Evolutionary conservation across 2,797 vertebrate species (phyloP), one percentile per base, ranked within the genome.

Genomic region (Hemitrygon akajei): DNA sequence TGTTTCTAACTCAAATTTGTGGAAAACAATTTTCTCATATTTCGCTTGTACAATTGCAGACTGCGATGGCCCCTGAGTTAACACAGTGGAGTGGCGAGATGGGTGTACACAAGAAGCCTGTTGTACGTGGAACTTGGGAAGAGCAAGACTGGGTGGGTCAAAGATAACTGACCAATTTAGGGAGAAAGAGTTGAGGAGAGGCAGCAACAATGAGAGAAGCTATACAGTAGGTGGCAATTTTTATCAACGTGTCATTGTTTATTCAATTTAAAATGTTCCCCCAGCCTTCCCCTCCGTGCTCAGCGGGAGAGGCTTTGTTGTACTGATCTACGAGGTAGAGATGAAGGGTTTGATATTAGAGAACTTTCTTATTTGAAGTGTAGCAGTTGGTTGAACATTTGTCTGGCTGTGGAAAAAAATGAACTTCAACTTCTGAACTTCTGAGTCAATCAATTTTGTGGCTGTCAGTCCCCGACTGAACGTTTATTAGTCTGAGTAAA

Each of bases 371-470:
- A 47, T 30, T 75, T 75, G 34, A 30, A 56, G 27, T 93, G 91
- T 58, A 93, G 18, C 71, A 56, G 71, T 93, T 75, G 71, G 20
- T 56, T 25, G 40, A 56, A 73, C 40, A 47, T 76, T 76, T 75
- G 40, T 76, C 40, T 93, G 6, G 12, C 37, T 47, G 91, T 1
- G n/a, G n/a, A 4, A 56, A 30, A 56, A 40, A 76, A 93, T 3
- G 63, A 63, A 56, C 91, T 93, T 73, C 47, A 75, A 75, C 91
- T 75, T 30, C 71, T 93, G 71, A 75, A 76, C 71, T 73, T 75
- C 27, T 2, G 25, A 93, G 71, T 93, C 91, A 75, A 76, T 93
- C 69, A 76, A 58, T 76, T 93, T n/a, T 91, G 66, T 73, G 91
- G 37, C 91, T 76, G 91, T 93, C 91, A 58, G 40, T 27, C 71